A percentile compares a stretch with the other conserved stretches of the same genome.
Evolutionary conservation across 2,888 invertebrate species (phyloP).

Genomic region (Orgyia antiqua): DNA sequence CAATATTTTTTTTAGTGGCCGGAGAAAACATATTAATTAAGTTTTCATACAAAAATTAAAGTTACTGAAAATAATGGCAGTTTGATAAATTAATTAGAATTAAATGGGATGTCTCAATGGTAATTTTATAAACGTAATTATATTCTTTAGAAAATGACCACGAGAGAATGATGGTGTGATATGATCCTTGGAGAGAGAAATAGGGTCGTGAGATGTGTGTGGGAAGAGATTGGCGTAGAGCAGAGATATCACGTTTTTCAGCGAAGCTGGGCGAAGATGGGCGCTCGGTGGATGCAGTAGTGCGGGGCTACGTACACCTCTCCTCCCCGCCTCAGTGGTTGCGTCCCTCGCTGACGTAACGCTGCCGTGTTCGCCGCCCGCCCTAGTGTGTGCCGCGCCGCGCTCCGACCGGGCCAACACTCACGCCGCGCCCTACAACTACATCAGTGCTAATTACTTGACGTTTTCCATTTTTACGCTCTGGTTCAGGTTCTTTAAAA

Average conservation of each 20-base stretch:
- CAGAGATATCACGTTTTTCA: conserved; percentile 66
- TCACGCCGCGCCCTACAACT: conserved; percentile 58
- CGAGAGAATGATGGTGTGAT: conserved; percentile 40
- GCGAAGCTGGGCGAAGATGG: conserved; percentile 59
- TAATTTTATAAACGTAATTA: conserved; percentile 42
- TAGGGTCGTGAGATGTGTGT: conserved; percentile 24
- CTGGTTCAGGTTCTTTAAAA: conserved; percentile 52
- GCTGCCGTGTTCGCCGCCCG: conserved; percentile 68
- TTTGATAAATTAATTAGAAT: too few relatives aligned
- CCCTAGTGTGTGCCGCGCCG: conserved; percentile 75
- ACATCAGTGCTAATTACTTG: conserved; percentile 67
- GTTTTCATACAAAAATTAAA: too few relatives aligned
- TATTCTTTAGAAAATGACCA: conserved; percentile 46
- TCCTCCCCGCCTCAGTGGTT: conserved; percentile 21
- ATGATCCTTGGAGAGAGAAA: conserved; percentile 32
- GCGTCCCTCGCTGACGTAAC: conserved; percentile 72
- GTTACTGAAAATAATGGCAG: too few relatives aligned
- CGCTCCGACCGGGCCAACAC: conserved; percentile 61
- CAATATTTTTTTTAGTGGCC: too few relatives aligned
- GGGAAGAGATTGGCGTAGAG: conserved; percentile 35
- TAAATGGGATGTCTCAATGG: too few relatives aligned
- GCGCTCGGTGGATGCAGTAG: conserved; percentile 70
- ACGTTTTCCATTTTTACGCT: conserved; percentile 62
- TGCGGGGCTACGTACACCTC: conserved; percentile 47
- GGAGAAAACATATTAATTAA: too few relatives aligned